Base-by-base conservation (phyloP, 2,888 invertebrate genomes). In the Syrista parreyssii region DNA sequence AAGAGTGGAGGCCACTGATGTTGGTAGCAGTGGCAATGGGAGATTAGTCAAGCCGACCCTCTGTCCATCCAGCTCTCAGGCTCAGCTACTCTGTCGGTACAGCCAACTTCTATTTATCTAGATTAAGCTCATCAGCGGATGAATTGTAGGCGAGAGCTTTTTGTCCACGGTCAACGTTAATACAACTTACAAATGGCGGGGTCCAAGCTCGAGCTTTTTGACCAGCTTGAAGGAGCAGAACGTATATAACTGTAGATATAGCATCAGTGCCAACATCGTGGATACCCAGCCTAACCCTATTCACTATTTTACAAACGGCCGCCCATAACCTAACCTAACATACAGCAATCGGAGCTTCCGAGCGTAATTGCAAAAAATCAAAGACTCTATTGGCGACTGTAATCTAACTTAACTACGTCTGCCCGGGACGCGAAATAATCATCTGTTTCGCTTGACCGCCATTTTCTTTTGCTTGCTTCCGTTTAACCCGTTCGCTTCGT, bases 1-100 rank as follows among this genome's bases (percentile, higher is more conserved):
- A 40, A 40, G 40, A 40, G 40, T 40, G 15, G 40, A 40, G 40
- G 4, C 40, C 40, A 40, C 40, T 40, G 40, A 40, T 40, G 40
- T 40, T 40, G 15, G 12, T 40, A 40, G 40, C 40, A 40, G 40
- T 15, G 40, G 40, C 40, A 40, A 40, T 40, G 68, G 78, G 75
- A 78, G 78, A 78, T 78, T 78, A 78, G 78, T 78, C 78, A 78
- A 78, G 78, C 40, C 74, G 78, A 78, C 78, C 78, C 78, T 78
- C 72, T 75, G 78, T 78, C 78, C 75, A 75, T 78, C 78, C 75
- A 68, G 40, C 40, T 40, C 40, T 30, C 55, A 69, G 72, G 36
- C 78, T 75, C 78, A 68, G 68, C 72, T 68, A 68, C 75, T 75
- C 71, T 34, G 75, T 78, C 72, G 74, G 75, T 71, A 78, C 69